Evolutionary conservation across 2,888 invertebrate species (phyloP), one percentile per base, ranked within the genome.

Genomic region (Anaspis maculata): DNA sequence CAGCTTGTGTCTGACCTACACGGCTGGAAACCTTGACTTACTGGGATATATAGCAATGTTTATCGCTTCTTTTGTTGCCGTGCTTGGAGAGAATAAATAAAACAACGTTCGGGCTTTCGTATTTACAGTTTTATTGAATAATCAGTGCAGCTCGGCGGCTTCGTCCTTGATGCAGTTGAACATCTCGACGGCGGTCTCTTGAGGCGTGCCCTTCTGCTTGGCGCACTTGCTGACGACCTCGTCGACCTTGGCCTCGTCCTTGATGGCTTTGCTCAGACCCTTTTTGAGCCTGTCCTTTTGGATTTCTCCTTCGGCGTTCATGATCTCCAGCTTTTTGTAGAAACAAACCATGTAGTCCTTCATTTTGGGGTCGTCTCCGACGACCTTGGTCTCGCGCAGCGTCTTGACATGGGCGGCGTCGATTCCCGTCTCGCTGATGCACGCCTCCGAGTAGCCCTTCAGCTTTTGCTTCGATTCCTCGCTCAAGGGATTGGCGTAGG

Each of bases 211-310:
- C 19, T 19, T 19, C 19, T 19, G 5, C 19, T 6, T 5, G 19
- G 9, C 19, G 19, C 19, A 19, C 19, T 19, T 9, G 5, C 9
- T 19, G 19, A 19, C 9, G 19, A 19, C 5, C 19, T 19, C 9
- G 19, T 25, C 25, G 25, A 25, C 25, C 11, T 25, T 12, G 11
- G 25, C 12, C 9, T 10, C 25, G 25, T 25, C 13, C 10, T 10
- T 22, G 11, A 10, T 9, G 11, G 11, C 12, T 25, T 12, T 12
- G 7, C 11, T 12, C 5, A 19, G 19, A 9, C 5, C 9, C 5
- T 5, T 19, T 9, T 19, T 19, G 19, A 19, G 5, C 19, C 5
- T 9, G 19, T 19, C 19, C 19, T 19, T 19, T 9, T 19, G 19
- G 19, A 19, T 5, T 5, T 19, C 19, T 5, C 19, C 19, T 5